Evolutionary conservation across 2,113 vertebrate species (phyloP).

Genomic region (Tenebrosternarchus preto): DNA sequence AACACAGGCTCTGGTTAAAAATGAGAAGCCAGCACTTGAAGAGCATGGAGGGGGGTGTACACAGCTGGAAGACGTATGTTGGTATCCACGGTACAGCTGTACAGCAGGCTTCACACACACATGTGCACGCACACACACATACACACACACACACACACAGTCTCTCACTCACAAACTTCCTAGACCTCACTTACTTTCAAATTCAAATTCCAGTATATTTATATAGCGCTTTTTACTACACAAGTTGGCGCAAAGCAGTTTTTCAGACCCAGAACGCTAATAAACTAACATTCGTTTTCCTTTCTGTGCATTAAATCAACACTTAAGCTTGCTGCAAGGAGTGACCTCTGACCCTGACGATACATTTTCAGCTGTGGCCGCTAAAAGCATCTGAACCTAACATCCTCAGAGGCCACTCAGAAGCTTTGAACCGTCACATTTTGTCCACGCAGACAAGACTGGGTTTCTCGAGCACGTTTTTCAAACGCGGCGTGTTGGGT

Average conservation of each 20-base stretch:
- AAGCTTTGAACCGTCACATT: background rate
- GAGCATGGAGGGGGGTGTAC: background rate
- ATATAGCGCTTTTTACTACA: no score
- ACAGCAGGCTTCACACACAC: conserved; percentile 7
- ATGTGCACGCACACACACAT: background rate
- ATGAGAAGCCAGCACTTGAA: background rate
- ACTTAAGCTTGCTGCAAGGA: no score
- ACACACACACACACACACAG: conserved; percentile 22
- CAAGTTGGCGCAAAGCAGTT: no score
- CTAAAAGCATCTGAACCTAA: no score
- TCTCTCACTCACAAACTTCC: background rate
- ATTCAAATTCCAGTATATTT: no score
- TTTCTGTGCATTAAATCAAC: no score
- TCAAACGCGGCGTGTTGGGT: background rate
- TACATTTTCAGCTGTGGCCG: no score
- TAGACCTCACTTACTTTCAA: background rate
- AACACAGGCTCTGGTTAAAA: background rate
- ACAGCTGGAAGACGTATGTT: conserved; percentile 20
- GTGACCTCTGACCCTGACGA: no score
- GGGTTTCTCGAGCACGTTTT: background rate
- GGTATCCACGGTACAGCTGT: conserved; percentile 10
- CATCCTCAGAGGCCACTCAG: background rate
- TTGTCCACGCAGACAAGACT: background rate
- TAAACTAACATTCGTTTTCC: no score
- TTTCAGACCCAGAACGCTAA: no score